Base-by-base conservation (phyloP, 2,113 vertebrate species). In the Neofelis nebulosa region DNA sequence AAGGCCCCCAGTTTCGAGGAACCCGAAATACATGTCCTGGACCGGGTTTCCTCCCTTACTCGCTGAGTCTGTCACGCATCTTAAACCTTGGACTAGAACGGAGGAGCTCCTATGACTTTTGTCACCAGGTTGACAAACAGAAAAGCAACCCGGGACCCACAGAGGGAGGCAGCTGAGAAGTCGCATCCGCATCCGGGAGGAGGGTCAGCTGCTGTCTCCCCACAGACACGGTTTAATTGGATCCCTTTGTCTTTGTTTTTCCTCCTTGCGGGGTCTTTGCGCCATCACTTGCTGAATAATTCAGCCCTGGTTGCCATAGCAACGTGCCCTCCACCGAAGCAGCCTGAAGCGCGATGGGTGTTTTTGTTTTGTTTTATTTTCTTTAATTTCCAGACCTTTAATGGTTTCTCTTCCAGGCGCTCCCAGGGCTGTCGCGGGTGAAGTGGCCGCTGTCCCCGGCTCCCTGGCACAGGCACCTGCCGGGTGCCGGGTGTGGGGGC, bases 231-330 rank as follows among this genome's bases (percentile, higher is more conserved):
- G 38, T 41, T 50, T 90, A 69, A 89, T 94, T 52, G 69, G 69
- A 15, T 61, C 95, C 41, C 88, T 97, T 95, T 92, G 95, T 93
- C 96, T 92, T n/a, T 55, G 71, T 66, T 45, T 55, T 5, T 6
- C 69, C 95, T 95, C 89, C 83, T 86, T 52, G 81, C 15, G 9
- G 76, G 95, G 96, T 55, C n/a, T 96, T 83, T 83, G 23, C 57
- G 89, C 73, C 19, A 0, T 50, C 82, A 61, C 57, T 80, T 81
- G 0, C 0, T 90, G 76, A 97, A 97, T 95, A 93, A 89, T 50
- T 79, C 92, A 94, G 92, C 87, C 95, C 94, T 90, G 89, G 98
- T 99, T 98, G 97, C 97, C 94, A 3, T 97, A 98, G 98, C 97
- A 98, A 99, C 96, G 0, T 1, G 50, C 71, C 80, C 7, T 0